Evolutionary conservation across 1,140 invertebrate species (phyloP).

Genomic region (Anagrus nilaparvatae): DNA sequence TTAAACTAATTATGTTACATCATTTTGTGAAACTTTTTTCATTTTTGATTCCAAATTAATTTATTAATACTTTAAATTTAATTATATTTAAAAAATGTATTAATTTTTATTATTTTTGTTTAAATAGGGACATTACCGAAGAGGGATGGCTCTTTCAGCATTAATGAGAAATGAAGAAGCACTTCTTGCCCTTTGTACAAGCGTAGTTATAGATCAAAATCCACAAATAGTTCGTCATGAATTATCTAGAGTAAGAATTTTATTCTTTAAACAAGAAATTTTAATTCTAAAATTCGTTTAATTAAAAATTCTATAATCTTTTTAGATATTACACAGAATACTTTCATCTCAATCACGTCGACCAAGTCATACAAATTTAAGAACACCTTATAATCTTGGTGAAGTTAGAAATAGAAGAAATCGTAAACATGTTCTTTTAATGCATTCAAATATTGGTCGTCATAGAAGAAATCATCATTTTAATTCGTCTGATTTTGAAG

Average conservation of each 20-base stretch:
- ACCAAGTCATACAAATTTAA: slow-evolving; percentile 25
- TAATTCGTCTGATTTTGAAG: slow-evolving; percentile 41
- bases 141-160: slow-evolving; percentile 51
- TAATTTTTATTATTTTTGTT: too few species aligned
- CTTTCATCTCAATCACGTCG: slow-evolving; percentile 29
- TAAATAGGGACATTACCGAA: slow-evolving; percentile 60
- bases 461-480: slow-evolving; percentile 29
- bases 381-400: slow-evolving; percentile 33
- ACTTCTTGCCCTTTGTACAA: slow-evolving; percentile 51
- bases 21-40: too few species aligned
- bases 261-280: too few species aligned
- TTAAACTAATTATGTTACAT: too few species aligned
- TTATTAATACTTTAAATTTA: too few species aligned
- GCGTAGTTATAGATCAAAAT: slow-evolving; percentile 47
- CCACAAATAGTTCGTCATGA: slow-evolving; percentile 39
- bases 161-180: slow-evolving; percentile 59
- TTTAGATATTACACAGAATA: slow-evolving; percentile 36
- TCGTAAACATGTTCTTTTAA: slow-evolving; percentile 28
- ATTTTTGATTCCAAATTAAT: too few species aligned
- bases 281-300: too few species aligned
- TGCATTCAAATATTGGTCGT: slow-evolving; percentile 31
- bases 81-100: too few species aligned
- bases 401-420: slow-evolving; percentile 34
- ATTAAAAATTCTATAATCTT: too few species aligned
- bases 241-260: slow-evolving; percentile 41